A percentile compares a stretch with the other conserved stretches of the same genome.
Evolutionary conservation across 2,888 invertebrate species (phyloP).

Genomic region (Carcina quercana): DNA sequence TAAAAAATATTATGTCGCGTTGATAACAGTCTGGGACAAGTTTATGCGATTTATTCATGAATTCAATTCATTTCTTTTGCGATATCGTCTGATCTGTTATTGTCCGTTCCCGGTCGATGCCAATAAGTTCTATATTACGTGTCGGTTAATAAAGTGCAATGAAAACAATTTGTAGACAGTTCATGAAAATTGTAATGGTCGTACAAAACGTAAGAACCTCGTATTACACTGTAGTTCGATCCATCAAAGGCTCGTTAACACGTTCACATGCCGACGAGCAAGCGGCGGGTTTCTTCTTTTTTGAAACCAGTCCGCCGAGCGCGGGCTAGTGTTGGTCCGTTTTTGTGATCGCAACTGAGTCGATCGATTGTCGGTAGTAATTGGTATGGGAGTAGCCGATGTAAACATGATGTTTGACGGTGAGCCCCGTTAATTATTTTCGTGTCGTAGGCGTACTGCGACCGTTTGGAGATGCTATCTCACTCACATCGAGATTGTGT

Average conservation of each 20-base stretch:
- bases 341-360: slow-evolving; percentile 40
- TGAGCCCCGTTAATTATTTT: slow-evolving; percentile 68
- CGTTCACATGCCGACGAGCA: slow-evolving; percentile 35
- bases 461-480: slow-evolving; percentile 48
- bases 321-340: slow-evolving; percentile 53
- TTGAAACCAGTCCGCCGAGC: slow-evolving; percentile 25
- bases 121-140: slow-evolving; percentile 26
- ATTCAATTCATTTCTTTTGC: slow-evolving; percentile 61
- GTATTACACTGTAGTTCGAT: slow-evolving; percentile 54
- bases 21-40: slow-evolving; percentile 48
- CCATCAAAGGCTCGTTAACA: slow-evolving; percentile 69
- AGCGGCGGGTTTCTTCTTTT: slow-evolving; percentile 30
- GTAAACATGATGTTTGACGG: slow-evolving; percentile 68
- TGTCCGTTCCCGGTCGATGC: slow-evolving; percentile 19
- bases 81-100: slow-evolving; percentile 45
- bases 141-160: slow-evolving; percentile 29
- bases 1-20: slow-evolving; percentile 58
- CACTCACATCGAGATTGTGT: slow-evolving; percentile 48
- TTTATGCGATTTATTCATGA: slow-evolving; percentile 65
- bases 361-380: slow-evolving; percentile 66
- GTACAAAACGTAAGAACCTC: slow-evolving; percentile 24
- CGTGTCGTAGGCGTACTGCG: slow-evolving; percentile 62
- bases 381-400: slow-evolving; percentile 69
- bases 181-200: slow-evolving; percentile 41
- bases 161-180: slow-evolving; percentile 38